Evolutionary conservation across 2,888 invertebrate genomes (phyloP).

Genomic region (Oscheius myriophilus): DNA sequence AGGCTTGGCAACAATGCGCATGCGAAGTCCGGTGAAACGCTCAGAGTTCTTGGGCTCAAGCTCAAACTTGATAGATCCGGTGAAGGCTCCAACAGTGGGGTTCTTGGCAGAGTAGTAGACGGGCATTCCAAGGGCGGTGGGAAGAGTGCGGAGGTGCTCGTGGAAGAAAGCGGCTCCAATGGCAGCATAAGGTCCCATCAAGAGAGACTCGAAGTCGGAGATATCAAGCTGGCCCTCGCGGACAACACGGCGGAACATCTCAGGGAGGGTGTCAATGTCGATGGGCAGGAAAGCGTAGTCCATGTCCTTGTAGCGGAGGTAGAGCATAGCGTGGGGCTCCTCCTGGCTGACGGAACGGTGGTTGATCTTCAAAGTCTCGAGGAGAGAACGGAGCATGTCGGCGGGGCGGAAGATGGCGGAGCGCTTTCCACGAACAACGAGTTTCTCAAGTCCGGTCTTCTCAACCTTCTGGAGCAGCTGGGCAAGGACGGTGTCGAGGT

Average conservation of each 20-base stretch:
- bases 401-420: conserved; percentile 42
- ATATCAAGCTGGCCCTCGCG: conserved; percentile 46
- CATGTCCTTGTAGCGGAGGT: conserved; percentile 57
- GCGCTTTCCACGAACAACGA: conserved; percentile 53
- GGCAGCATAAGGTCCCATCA: conserved; percentile 41
- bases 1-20: conserved; percentile 43
- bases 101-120: conserved; percentile 52
- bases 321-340: conserved; percentile 48
- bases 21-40: conserved; percentile 45
- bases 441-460: conserved; percentile 46
- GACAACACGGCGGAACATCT: conserved; percentile 71
- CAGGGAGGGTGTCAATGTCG: conserved; percentile 52
- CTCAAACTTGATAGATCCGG: conserved; percentile 47
- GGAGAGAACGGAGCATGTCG: conserved; percentile 40
- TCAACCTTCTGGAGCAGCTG: conserved; percentile 38
- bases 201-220: conserved; percentile 44
- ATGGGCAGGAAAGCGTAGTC: conserved; percentile 65
- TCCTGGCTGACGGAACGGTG: conserved; percentile 40
- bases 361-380: conserved; percentile 44
- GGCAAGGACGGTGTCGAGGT: conserved; percentile 49
- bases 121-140: conserved; percentile 55
- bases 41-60: conserved; percentile 50
- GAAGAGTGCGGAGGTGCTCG: conserved; percentile 48
- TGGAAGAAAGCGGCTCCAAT: conserved; percentile 46
- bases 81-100: conserved; percentile 49